Evolutionary conservation across 2,888 invertebrate genomes (phyloP).

Genomic region (Dermolepida albohirtum): DNA sequence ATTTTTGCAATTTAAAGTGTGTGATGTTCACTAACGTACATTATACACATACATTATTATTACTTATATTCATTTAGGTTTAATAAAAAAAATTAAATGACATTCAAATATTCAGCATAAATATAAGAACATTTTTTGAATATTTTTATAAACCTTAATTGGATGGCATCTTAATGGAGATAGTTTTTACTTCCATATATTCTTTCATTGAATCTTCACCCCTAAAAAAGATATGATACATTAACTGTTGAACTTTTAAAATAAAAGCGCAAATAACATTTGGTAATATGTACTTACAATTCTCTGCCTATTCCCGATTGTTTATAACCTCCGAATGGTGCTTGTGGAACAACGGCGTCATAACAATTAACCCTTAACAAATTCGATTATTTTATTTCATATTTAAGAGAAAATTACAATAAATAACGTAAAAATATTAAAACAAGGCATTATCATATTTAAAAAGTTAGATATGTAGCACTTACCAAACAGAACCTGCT

Average conservation of each 20-base stretch:
- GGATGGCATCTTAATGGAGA: slow-evolving; percentile 70
- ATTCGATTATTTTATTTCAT: no score
- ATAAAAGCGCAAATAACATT: neutral
- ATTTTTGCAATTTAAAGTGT: no score
- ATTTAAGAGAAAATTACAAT: neutral
- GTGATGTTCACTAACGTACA: no score
- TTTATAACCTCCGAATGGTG: slow-evolving; percentile 91
- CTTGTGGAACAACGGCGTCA: slow-evolving; percentile 76
- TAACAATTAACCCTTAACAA: slow-evolving; percentile 80
- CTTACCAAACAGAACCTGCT: slow-evolving; percentile 86
- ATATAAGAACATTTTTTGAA: neutral
- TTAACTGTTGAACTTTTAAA: neutral
- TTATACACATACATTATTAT: no score
- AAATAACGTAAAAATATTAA: neutral
- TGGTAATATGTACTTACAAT: slow-evolving; percentile 65
- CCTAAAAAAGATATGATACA: slow-evolving; percentile 65
- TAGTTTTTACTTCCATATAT: slow-evolving; percentile 83
- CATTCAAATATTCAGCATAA: neutral
- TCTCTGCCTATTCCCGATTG: slow-evolving; percentile 89
- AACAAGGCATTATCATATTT: no score
- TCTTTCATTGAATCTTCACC: slow-evolving; percentile 83
- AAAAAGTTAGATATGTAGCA: slow-evolving; percentile 19
- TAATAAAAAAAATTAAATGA: neutral
- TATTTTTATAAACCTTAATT: slow-evolving; percentile 21
- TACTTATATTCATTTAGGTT: no score